Conservation (phyloP, 2,888 invertebrate species). For the Iselma pallidipennis region DNA sequence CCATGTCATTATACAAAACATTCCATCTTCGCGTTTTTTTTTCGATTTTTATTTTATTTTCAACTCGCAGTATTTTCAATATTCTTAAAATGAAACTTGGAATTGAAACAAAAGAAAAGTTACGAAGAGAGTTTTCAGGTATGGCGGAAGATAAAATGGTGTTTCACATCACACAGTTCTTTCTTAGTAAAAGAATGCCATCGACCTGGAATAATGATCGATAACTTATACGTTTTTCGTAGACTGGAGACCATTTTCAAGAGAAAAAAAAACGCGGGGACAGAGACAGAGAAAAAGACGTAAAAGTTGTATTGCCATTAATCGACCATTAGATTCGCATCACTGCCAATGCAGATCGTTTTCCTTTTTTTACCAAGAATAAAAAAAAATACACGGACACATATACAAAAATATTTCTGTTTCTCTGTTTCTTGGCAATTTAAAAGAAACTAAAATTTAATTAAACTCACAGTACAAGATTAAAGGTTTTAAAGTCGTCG, state of each 20-base stretch:
- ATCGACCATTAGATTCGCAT: conserved; percentile 30
- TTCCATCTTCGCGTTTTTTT: too few species aligned
- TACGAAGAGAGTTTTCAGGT: conserved; percentile 1
- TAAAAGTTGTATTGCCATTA: conserved; percentile 17
- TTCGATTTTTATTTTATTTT: too few species aligned
- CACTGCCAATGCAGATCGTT: conserved; percentile 27
- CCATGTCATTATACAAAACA: not conserved
- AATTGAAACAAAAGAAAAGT: conserved; percentile 4
- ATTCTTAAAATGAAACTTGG: not conserved
- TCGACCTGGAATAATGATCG: conserved; percentile 26
- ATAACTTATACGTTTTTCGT: conserved; percentile 14
- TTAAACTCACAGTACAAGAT: conserved; percentile 21
- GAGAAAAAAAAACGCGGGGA: conserved; percentile 21
- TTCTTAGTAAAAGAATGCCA: not conserved
- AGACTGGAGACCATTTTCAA: not conserved
- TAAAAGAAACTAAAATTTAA: conserved; percentile 26
- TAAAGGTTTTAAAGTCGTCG: conserved; percentile 10
- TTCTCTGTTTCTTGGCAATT: conserved; percentile 9
- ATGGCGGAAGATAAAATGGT: conserved; percentile 11
- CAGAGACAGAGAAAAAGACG: not conserved
- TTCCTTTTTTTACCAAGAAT: not conserved
- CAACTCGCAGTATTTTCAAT: too few species aligned
- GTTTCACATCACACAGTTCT: not conserved
- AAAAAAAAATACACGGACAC: not conserved
- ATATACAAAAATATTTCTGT: conserved; percentile 16